A percentile compares a stretch with the other conserved stretches of the same genome.
These are phyloP conservation scores for Manduca sexta DNA, from an alignment of 1,140 invertebrate species.

Conservation along the genomic window DNA sequence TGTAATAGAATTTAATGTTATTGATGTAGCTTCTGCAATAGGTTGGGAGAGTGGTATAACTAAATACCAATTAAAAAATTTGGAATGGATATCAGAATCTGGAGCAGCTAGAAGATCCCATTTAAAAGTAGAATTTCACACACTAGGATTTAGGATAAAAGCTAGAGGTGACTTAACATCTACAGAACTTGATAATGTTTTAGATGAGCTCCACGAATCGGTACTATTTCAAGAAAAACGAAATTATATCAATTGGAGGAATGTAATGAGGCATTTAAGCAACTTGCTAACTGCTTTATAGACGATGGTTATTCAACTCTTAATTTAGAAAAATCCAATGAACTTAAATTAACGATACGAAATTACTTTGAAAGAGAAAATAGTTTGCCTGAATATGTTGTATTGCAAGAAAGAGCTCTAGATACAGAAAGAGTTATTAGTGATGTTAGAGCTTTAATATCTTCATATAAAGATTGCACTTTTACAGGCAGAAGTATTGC, in stretches of 20 bases:
- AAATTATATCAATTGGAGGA: slow-evolving; percentile 84
- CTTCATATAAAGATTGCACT: slow-evolving; percentile 85
- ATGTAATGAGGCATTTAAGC: slow-evolving; percentile 78
- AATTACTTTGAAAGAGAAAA: slow-evolving; percentile 79
- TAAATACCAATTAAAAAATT: slow-evolving; percentile 91
- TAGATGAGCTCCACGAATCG: slow-evolving; percentile 83
- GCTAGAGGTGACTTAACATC: slow-evolving; percentile 87
- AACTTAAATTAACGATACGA: slow-evolving; percentile 81
- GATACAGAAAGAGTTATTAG: slow-evolving; percentile 76
- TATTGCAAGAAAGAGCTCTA: slow-evolving; percentile 64
- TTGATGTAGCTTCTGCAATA: slow-evolving; percentile 89
- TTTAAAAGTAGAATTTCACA: slow-evolving; percentile 87
- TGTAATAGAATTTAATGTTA: slow-evolving; percentile 87
- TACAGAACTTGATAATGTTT: slow-evolving; percentile 84
- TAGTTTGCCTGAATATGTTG: slow-evolving; percentile 53
- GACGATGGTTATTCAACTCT: slow-evolving; percentile 16
- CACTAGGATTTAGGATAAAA: slow-evolving; percentile 88
- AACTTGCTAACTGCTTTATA: slow-evolving; percentile 65
- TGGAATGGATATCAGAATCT: slow-evolving; percentile 88
- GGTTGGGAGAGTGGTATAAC: slow-evolving; percentile 93
- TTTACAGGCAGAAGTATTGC: slow-evolving; percentile 92
- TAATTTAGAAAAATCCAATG: slow-evolving; percentile 74
- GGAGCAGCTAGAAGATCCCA: slow-evolving; percentile 81
- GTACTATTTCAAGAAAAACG: slow-evolving; percentile 81
- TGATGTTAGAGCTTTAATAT: slow-evolving; percentile 84